These are phyloP conservation scores for Periophthalmus modestus DNA, from an alignment of 2,113 vertebrate genomes.

Conservation along the genomic window DNA sequence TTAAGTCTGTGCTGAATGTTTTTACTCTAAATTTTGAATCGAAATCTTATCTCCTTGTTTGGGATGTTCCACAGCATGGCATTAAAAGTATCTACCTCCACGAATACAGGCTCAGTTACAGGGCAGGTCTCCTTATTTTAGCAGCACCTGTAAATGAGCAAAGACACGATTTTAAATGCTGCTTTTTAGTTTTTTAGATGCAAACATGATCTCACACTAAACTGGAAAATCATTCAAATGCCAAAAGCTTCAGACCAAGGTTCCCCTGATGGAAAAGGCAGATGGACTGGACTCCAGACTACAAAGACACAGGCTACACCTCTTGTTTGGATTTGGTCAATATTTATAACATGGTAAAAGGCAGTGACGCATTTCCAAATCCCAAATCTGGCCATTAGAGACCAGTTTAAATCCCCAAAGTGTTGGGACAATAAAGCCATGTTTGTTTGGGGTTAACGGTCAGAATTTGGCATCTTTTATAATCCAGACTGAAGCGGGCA, in stretches of 20 bases:
- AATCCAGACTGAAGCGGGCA: neutral
- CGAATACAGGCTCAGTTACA: too few species aligned
- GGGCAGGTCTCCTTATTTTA: too few species aligned
- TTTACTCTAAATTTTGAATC: too few species aligned
- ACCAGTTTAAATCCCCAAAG: neutral
- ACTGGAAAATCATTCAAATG: too few species aligned
- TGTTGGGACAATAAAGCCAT: constrained; percentile 3
- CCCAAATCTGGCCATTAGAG: neutral
- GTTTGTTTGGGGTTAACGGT: neutral
- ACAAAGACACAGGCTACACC: neutral
- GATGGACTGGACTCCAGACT: neutral
- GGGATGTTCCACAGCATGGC: too few species aligned
- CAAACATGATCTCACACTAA: too few species aligned
- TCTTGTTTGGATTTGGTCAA: neutral
- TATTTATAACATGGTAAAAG: neutral
- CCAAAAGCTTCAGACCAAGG: neutral
- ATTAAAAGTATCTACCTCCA: too few species aligned
- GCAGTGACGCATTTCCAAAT: neutral
- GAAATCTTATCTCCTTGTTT: too few species aligned
- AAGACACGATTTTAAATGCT: too few species aligned
- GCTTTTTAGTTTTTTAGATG: too few species aligned
- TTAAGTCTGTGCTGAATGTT: too few species aligned
- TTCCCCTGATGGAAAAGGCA: neutral
- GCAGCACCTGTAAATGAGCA: too few species aligned
- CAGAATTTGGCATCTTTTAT: neutral